Percentiles rank a stretch among this genome's conserved stretches.
Evolutionary conservation across 1,140 invertebrate species (phyloP).

Genomic region (Sesamia nonagrioides): DNA sequence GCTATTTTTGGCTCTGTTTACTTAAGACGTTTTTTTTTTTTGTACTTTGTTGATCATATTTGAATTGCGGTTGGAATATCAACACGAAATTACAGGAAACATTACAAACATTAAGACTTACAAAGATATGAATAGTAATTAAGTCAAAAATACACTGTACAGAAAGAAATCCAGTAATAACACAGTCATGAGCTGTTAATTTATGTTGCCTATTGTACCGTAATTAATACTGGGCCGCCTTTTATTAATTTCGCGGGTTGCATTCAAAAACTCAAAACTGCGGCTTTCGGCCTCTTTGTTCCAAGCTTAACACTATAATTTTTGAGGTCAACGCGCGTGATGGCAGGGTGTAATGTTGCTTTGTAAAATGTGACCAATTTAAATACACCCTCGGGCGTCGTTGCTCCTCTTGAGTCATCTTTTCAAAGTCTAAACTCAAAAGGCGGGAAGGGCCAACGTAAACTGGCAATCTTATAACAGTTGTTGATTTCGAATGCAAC

Average conservation of each 20-base stretch:
- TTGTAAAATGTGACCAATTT: slow-evolving; percentile 78
- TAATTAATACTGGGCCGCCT: slow-evolving; percentile 70
- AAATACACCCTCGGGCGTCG: slow-evolving; percentile 62
- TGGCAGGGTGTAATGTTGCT: slow-evolving; percentile 68
- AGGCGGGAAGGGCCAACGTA: slow-evolving; percentile 56
- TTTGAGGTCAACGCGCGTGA: slow-evolving; percentile 73
- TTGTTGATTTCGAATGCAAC: slow-evolving; percentile 78
- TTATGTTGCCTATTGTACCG: slow-evolving; percentile 66
- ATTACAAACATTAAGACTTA: slow-evolving; percentile 61
- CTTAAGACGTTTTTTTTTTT: slow-evolving; percentile 14
- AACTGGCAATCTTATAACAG: slow-evolving; percentile 71
- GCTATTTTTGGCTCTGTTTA: slow-evolving; percentile 23
- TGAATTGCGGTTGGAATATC: slow-evolving; percentile 44
- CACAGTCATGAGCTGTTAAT: slow-evolving; percentile 75
- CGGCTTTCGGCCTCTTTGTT: slow-evolving; percentile 69
- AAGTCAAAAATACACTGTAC: slow-evolving; percentile 49
- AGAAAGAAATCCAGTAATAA: slow-evolving; percentile 72
- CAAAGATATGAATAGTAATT: slow-evolving; percentile 62
- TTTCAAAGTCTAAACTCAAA: slow-evolving; percentile 58
- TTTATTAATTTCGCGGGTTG: slow-evolving; percentile 61
- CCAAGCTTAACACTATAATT: slow-evolving; percentile 78
- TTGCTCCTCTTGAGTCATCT: slow-evolving; percentile 54
- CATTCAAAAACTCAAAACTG: slow-evolving; percentile 32
- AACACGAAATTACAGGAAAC: slow-evolving; percentile 59
- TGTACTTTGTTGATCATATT: neutral